Evolutionary conservation across 2,797 vertebrate species (phyloP).

Genomic region (Carapus acus): DNA sequence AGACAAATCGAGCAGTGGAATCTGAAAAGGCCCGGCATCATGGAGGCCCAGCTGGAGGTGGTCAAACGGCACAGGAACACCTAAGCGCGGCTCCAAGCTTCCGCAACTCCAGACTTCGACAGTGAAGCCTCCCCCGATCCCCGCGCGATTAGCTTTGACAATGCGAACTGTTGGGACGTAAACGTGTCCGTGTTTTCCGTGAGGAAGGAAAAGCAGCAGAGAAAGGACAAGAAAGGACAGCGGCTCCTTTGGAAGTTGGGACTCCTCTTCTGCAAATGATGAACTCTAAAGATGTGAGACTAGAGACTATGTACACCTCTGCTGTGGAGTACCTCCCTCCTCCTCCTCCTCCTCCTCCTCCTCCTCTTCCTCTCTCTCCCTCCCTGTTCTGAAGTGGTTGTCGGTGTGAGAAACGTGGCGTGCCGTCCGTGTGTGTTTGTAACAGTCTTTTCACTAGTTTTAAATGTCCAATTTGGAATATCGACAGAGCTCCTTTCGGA

Average conservation of each 20-base stretch:
- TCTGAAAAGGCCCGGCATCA: conserved; percentile 43
- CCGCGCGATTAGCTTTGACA: neutral
- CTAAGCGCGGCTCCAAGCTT: conserved; percentile 23
- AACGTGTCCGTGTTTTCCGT: neutral
- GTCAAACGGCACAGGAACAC: conserved; percentile 44
- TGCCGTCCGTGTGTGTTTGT: conserved; percentile 33
- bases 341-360: too few species aligned
- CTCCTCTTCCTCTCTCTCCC: too few species aligned
- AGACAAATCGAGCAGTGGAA: conserved; percentile 59
- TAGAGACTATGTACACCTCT: neutral
- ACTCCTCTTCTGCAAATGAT: neutral
- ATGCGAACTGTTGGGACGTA: neutral
- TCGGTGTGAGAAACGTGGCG: conserved; percentile 32
- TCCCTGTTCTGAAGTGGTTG: conserved; percentile 15
- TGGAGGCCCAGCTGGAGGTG: conserved; percentile 36
- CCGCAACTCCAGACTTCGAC: too few species aligned
- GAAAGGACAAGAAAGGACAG: neutral
- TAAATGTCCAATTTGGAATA: conserved; percentile 32
- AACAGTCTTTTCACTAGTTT: conserved; percentile 31
- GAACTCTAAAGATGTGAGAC: conserved; percentile 4
- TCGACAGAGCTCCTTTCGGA: conserved; percentile 36
- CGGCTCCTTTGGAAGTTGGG: neutral
- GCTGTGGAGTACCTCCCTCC: conserved; percentile 7
- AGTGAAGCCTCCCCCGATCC: too few species aligned
- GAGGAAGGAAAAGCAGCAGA: conserved; percentile 6